Percentiles rank a stretch among this genome's conserved stretches.
phyloP scores from a whole-genome alignment of 2,113 vertebrate species.

The Dolichotis patagonum region DNA sequence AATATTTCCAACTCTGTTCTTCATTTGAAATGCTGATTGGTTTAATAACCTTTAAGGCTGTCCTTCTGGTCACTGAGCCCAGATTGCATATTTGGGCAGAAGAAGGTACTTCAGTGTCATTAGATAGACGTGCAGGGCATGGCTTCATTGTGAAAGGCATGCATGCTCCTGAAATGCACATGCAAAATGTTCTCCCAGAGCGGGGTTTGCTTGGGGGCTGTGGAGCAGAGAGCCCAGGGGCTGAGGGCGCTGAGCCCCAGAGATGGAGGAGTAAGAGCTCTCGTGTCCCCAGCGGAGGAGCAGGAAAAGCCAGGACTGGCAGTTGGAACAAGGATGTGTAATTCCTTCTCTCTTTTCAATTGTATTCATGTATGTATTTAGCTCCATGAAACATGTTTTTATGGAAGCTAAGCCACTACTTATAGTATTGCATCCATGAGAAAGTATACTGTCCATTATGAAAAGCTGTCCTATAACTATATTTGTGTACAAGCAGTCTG shows the following conservation, averaged over 20 bases:
- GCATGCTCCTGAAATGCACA: neutral
- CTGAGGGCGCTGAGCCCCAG: neutral
- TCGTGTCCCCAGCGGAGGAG: neutral
- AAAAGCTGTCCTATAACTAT: neutral
- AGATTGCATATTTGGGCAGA: neutral
- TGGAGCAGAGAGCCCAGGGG: neutral
- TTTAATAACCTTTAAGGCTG: neutral
- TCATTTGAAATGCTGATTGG: neutral
- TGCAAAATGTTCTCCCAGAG: neutral
- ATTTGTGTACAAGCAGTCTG: neutral
- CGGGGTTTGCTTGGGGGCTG: neutral
- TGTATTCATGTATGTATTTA: neutral
- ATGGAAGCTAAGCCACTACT: neutral
- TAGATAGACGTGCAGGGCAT: neutral
- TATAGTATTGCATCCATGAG: neutral
- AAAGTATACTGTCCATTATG: neutral
- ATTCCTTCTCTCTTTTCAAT: neutral
- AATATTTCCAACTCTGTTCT: neutral
- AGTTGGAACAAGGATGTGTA: neutral
- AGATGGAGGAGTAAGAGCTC: neutral
- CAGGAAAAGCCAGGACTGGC: too few species aligned
- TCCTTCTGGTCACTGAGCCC: neutral
- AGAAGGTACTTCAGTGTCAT: neutral
- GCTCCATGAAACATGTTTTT: neutral
- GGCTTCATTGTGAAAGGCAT: neutral